Percentiles rank a stretch among this genome's conserved stretches.
phyloP scores from a whole-genome alignment of 2,113 vertebrate species.

The Felis chaus region DNA sequence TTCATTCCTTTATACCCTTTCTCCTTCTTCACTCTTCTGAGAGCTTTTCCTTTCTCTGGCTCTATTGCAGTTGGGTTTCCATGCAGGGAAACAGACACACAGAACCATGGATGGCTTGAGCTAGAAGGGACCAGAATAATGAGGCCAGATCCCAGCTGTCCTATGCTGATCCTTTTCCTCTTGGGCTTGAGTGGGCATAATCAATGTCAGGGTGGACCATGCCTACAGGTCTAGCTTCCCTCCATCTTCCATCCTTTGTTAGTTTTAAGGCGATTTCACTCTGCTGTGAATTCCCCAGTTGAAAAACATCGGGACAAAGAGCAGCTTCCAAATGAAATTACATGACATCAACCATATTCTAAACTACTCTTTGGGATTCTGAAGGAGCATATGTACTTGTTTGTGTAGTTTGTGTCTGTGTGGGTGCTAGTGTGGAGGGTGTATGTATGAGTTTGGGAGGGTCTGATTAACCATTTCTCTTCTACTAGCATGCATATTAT shows the following conservation, averaged over 20 bases:
- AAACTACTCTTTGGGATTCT: neutral
- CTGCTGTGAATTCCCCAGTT: neutral
- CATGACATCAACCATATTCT: neutral
- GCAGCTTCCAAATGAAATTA: neutral
- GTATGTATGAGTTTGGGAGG: neutral
- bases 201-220: fast-evolving
- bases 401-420: neutral
- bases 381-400: neutral
- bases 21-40: neutral
- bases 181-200: fast-evolving
- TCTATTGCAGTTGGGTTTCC: neutral
- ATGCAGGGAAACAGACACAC: neutral
- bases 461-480: neutral
- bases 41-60: neutral
- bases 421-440: neutral
- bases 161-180: no score
- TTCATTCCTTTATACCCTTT: neutral
- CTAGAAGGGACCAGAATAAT: neutral
- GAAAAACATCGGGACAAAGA: neutral
- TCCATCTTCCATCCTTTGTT: no score
- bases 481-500: neutral
- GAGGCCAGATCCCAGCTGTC: neutral
- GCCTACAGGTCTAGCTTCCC: neutral
- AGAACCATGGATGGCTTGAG: neutral
- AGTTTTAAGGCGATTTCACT: neutral